These are phyloP conservation scores for Fragum fragum DNA, from an alignment of 2,888 invertebrate species.

Conservation along the genomic window DNA sequence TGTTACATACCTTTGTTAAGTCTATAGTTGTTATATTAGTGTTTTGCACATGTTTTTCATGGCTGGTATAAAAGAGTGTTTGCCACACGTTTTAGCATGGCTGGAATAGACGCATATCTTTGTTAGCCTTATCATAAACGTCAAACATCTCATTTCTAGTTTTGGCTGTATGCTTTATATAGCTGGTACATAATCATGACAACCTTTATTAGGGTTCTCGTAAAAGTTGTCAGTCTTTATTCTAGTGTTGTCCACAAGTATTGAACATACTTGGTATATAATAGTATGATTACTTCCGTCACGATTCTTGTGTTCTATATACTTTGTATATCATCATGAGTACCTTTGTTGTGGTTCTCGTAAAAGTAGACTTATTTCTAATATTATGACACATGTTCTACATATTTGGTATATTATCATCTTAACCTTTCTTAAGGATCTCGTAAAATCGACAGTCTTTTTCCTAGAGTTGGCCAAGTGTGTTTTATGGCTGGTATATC, in stretches of 20 bases:
- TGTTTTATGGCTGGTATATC: no score
- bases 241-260: slow-evolving; percentile 28
- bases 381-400: slow-evolving; percentile 17
- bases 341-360: slow-evolving; percentile 35
- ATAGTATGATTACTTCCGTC: no score
- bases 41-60: slow-evolving; percentile 16
- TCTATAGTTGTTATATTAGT: no score
- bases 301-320: not conserved
- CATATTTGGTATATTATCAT: no score
- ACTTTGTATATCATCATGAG: slow-evolving; percentile 39
- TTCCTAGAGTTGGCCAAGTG: slow-evolving; percentile 25
- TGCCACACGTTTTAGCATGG: no score
- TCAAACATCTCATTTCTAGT: not conserved
- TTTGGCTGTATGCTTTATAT: slow-evolving; percentile 14
- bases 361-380: slow-evolving; percentile 11
- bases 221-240: not conserved
- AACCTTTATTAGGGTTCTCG: no score
- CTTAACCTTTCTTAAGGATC: slow-evolving; percentile 41
- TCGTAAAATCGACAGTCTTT: not conserved
- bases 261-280: not conserved
- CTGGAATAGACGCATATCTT: slow-evolving; percentile 25
- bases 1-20: no score
- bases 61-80: slow-evolving; percentile 33
- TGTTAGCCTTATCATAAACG: slow-evolving; percentile 30
- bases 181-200: slow-evolving; percentile 20